Percentiles rank a stretch among this genome's conserved stretches.
Evolutionary conservation across 2,113 vertebrate genomes (phyloP).

Genomic region (Grammomys surdaster): DNA sequence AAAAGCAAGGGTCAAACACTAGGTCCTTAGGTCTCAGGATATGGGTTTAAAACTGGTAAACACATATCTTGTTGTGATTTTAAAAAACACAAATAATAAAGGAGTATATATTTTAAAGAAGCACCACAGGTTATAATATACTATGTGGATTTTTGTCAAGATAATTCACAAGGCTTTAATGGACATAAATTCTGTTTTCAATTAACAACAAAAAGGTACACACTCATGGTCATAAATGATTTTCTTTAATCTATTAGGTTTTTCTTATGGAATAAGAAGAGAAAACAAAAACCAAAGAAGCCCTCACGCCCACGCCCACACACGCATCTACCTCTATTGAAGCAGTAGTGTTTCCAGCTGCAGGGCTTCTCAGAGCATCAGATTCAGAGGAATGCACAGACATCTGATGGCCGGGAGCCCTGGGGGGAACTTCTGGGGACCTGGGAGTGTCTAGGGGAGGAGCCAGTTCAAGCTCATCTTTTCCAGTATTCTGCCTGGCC

Average conservation of each 20-base stretch:
- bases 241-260: background rate
- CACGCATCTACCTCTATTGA: conserved; percentile 89
- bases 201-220: background rate
- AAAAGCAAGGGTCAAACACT: background rate
- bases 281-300: background rate
- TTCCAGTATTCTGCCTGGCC: conserved; percentile 61
- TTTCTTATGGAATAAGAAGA: background rate
- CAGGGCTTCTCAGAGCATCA: conserved; percentile 86
- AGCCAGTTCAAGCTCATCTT: conserved; percentile 76
- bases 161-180: background rate
- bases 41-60: background rate
- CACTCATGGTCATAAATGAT: background rate
- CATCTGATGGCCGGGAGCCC: conserved; percentile 93
- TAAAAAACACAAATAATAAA: background rate
- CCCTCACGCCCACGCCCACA: too few relatives aligned
- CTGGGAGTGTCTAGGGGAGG: conserved; percentile 67
- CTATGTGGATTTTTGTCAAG: background rate
- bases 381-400: conserved; percentile 93
- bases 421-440: conserved; percentile 85
- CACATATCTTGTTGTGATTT: background rate
- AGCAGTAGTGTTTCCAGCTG: conserved; percentile 77
- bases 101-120: conserved; percentile 20
- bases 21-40: background rate
- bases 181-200: background rate
- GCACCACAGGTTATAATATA: background rate